These are phyloP conservation scores for Cremastobaeus sp. DNA, from an alignment of 2,888 invertebrate species.

Conservation along the genomic window DNA sequence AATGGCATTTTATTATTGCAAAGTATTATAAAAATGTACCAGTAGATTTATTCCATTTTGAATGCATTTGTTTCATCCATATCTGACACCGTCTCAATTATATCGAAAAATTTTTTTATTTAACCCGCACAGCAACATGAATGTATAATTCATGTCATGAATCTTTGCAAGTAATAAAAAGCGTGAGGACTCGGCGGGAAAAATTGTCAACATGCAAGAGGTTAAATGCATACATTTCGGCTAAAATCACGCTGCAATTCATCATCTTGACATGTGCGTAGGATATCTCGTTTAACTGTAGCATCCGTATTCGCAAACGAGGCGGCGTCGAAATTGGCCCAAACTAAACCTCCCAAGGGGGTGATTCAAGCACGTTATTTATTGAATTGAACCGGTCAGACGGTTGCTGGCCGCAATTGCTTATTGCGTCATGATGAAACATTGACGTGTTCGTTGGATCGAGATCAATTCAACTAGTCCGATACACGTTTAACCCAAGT, in stretches of 20 bases:
- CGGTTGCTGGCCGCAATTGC: constrained; percentile 63
- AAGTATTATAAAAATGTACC: no score
- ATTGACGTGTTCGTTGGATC: constrained; percentile 59
- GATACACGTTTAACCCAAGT: constrained; percentile 6
- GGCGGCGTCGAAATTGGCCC: constrained; percentile 53
- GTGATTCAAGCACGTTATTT: constrained; percentile 63
- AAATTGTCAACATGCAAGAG: constrained; percentile 11
- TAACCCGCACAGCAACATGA: neutral
- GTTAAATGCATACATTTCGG: constrained; percentile 35
- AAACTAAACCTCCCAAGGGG: constrained; percentile 48
- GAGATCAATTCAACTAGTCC: constrained; percentile 27
- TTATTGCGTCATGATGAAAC: constrained; percentile 66
- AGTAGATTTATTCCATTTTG: no score
- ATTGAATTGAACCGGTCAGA: constrained; percentile 65
- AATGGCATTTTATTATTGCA: no score
- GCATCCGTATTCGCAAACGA: constrained; percentile 50
- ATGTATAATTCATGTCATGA: constrained; percentile 1
- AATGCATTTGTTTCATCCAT: no score
- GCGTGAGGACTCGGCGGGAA: neutral
- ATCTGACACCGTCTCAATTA: no score
- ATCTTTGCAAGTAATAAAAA: constrained; percentile 13
- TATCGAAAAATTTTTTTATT: neutral
- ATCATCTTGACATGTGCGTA: constrained; percentile 48
- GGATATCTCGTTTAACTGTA: constrained; percentile 46
- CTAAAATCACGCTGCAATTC: constrained; percentile 39